Conservation (phyloP, 2,888 invertebrate species). For the Mesopsocus fuscifrons region DNA sequence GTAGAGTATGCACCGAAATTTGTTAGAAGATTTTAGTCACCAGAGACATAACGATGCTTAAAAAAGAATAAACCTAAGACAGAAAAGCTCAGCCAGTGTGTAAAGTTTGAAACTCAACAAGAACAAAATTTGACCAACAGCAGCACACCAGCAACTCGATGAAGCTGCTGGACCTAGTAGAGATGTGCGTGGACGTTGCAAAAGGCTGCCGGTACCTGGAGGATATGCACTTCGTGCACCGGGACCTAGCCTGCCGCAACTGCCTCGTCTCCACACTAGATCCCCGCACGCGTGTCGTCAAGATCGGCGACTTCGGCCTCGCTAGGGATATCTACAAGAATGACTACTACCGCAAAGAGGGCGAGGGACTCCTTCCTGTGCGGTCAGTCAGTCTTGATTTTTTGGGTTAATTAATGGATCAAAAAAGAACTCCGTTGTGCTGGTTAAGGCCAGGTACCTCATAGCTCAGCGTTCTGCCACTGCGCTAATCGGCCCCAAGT, state of each 20-base stretch:
- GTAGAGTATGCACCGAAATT: too few relatives aligned
- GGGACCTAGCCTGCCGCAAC: conserved; percentile 90
- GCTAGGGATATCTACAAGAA: conserved; percentile 94
- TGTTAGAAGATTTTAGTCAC: too few relatives aligned
- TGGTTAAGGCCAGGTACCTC: background rate
- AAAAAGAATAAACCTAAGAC: too few relatives aligned
- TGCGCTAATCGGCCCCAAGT: too few relatives aligned
- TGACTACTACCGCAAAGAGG: conserved; percentile 93
- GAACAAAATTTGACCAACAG: too few relatives aligned
- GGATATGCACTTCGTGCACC: conserved; percentile 92
- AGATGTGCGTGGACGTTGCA: conserved; percentile 91
- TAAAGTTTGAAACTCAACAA: too few relatives aligned
- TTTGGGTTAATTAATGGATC: background rate
- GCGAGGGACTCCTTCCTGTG: conserved; percentile 77
- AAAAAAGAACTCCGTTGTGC: background rate
- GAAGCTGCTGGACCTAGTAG: conserved; percentile 63
- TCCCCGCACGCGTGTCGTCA: conserved; percentile 59
- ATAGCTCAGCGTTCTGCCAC: too few relatives aligned
- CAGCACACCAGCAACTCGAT: conserved; percentile 44
- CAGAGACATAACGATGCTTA: too few relatives aligned
- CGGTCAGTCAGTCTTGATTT: conserved; percentile 25
- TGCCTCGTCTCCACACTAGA: conserved; percentile 68
- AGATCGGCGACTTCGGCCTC: conserved; percentile 93
- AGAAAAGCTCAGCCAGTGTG: too few relatives aligned
- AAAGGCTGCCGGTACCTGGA: conserved; percentile 90